Evolutionary conservation across 2,797 vertebrate genomes (phyloP).

Genomic region (Urosaurus nigricauda): DNA sequence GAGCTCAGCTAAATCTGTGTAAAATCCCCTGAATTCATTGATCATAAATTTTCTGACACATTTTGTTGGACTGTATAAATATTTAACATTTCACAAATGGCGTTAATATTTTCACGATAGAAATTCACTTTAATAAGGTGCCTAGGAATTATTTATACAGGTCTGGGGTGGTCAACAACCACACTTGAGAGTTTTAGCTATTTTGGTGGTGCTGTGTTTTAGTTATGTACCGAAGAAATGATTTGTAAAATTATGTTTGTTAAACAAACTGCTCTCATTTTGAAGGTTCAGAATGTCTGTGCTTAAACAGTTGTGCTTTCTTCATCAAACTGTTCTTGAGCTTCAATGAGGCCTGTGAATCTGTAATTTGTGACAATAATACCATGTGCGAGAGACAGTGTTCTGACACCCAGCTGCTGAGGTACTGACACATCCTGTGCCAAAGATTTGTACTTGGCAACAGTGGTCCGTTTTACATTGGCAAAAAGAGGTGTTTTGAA

Average conservation of each 20-base stretch:
- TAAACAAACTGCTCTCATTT: constrained; percentile 26
- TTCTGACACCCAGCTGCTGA: constrained; percentile 9
- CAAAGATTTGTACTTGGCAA: constrained; percentile 25
- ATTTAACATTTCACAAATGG: background rate
- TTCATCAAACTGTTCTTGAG: constrained; percentile 44
- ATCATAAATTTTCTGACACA: background rate
- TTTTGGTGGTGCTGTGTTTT: background rate
- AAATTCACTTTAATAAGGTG: background rate
- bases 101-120: background rate
- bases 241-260: constrained; percentile 11
- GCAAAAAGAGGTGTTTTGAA: too few species aligned
- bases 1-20: background rate
- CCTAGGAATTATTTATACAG: constrained; percentile 4
- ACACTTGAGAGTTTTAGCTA: background rate
- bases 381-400: background rate
- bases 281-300: constrained; percentile 40
- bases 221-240: constrained; percentile 25
- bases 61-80: background rate
- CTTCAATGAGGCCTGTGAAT: constrained; percentile 36
- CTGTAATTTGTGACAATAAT: constrained; percentile 30
- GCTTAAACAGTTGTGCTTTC: constrained; percentile 38
- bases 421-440: constrained; percentile 29
- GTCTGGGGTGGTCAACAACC: background rate
- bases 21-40: background rate
- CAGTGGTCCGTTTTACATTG: too few species aligned